Evolutionary conservation across 2,113 vertebrate genomes (phyloP).

Genomic region (Bos javanicus): DNA sequence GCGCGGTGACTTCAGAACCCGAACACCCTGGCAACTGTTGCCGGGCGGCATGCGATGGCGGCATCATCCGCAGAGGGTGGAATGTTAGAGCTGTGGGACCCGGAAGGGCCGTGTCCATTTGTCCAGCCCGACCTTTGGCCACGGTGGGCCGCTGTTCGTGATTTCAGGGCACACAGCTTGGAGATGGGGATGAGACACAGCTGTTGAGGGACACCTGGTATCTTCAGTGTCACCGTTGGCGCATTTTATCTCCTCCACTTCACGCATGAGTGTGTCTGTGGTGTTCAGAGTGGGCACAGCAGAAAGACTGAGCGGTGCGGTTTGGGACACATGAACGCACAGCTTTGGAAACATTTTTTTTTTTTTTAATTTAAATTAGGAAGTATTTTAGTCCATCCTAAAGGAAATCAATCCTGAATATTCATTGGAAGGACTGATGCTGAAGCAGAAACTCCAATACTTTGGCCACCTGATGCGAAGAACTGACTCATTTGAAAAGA

Average conservation of each 20-base stretch:
- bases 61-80: no score
- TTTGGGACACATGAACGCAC: background rate
- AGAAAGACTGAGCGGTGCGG: background rate
- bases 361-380: background rate
- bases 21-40: background rate
- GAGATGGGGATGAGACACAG: background rate
- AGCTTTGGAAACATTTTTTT: background rate
- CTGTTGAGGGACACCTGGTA: background rate
- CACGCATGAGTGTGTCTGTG: no score
- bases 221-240: background rate
- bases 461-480: background rate
- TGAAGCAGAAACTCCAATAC: background rate
- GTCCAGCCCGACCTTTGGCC: background rate
- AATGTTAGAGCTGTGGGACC: background rate
- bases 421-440: background rate
- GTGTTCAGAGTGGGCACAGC: background rate
- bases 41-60: fast-evolving
- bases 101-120: background rate
- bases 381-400: background rate
- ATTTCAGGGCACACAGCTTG: background rate
- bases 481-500: background rate
- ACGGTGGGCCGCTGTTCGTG: background rate
- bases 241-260: background rate
- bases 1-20: background rate
- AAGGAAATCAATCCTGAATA: background rate